These are phyloP conservation scores for Melitaea cinxia DNA, from an alignment of 1,140 invertebrate genomes.

Conservation along the genomic window DNA sequence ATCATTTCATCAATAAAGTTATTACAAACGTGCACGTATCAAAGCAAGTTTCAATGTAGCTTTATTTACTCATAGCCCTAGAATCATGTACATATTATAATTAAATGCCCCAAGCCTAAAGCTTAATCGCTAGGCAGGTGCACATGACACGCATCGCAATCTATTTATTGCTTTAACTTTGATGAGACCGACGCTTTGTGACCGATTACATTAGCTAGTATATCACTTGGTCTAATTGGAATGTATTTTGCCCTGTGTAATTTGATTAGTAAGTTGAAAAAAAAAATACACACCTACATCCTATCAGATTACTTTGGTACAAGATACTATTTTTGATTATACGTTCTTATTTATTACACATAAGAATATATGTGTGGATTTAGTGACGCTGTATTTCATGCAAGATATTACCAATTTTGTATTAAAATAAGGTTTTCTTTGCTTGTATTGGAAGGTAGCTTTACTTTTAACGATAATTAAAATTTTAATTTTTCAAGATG, in stretches of 20 bases:
- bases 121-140: conserved; percentile 72
- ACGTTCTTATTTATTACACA: no score
- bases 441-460: no score
- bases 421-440: no score
- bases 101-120: conserved; percentile 57
- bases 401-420: no score
- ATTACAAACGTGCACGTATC: no score
- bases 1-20: no score
- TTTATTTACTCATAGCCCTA: conserved; percentile 39
- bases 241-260: conserved; percentile 3
- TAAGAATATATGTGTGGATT: no score
- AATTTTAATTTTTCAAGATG: no score
- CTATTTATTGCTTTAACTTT: conserved; percentile 56
- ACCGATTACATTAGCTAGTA: conserved; percentile 10
- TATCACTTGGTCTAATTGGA: background rate
- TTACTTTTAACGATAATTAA: no score
- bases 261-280: background rate
- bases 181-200: conserved; percentile 32
- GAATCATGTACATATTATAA: conserved; percentile 51
- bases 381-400: no score
- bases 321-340: no score
- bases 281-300: background rate
- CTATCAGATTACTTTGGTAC: background rate
- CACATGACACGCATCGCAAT: conserved; percentile 51
- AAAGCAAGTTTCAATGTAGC: no score